These are phyloP conservation scores for Brotula barbata DNA, from an alignment of 2,797 vertebrate species.

Conservation along the genomic window DNA sequence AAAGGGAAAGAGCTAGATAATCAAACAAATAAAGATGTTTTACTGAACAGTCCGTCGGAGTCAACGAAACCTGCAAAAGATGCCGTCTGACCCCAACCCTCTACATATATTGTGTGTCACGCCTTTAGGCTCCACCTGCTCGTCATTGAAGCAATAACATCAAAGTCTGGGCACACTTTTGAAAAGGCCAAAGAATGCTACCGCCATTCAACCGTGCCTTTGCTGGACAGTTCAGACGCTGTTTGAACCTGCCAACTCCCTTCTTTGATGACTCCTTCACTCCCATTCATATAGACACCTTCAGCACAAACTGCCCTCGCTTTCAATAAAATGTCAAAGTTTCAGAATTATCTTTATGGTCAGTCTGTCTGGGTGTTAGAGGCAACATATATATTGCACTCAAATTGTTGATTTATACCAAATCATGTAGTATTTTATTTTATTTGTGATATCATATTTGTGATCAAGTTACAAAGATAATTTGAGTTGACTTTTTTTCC, in stretches of 20 bases:
- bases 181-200: slow-evolving; percentile 51
- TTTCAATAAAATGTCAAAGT: too few relatives aligned
- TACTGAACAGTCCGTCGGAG: background rate
- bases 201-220: slow-evolving; percentile 22
- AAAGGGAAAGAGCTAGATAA: slow-evolving; percentile 6
- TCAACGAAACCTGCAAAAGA: slow-evolving; percentile 5
- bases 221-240: slow-evolving; percentile 22
- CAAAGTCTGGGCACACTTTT: slow-evolving; percentile 52
- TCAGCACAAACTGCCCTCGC: too few relatives aligned
- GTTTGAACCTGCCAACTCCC: slow-evolving; percentile 32
- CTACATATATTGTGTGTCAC: slow-evolving; percentile 5
- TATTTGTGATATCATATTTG: too few relatives aligned
- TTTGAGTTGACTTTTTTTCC: too few relatives aligned
- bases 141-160: slow-evolving; percentile 57
- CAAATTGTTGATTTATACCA: too few relatives aligned
- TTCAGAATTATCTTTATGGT: background rate
- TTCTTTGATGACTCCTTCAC: slow-evolving; percentile 34
- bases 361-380: background rate
- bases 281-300: background rate
- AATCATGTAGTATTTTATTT: too few relatives aligned
- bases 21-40: background rate
- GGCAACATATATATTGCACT: too few relatives aligned
- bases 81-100: background rate
- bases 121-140: slow-evolving; percentile 29
- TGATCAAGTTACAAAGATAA: too few relatives aligned